Evolutionary conservation across 2,797 vertebrate genomes (phyloP).

Genomic region (Trachurus trachurus): DNA sequence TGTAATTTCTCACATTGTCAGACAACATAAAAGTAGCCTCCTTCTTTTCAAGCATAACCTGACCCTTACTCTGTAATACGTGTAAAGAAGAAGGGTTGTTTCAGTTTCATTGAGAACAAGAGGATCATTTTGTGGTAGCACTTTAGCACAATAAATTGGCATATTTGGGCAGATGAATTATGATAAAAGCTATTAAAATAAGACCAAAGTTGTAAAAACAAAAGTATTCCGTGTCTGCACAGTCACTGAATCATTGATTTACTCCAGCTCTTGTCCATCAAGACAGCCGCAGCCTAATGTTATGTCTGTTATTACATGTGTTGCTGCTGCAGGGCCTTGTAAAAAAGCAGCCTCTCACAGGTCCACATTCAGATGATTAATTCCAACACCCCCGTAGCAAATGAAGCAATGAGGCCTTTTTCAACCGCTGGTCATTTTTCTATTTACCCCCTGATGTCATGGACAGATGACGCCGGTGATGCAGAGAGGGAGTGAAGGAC

Average conservation of each 20-base stretch:
- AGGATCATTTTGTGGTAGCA: too few species aligned
- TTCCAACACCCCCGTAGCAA: constrained; percentile 45
- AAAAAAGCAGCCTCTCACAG: constrained; percentile 33
- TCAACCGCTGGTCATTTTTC: constrained; percentile 3
- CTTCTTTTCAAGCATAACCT: neutral
- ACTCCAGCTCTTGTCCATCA: constrained; percentile 4
- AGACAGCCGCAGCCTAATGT: constrained; percentile 13
- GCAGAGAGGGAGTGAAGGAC: neutral
- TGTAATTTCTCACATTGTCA: neutral
- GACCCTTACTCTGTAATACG: neutral
- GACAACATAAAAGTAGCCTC: neutral
- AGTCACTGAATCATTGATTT: neutral
- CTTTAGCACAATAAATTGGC: neutral
- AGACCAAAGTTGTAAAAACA: neutral
- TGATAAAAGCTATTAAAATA: neutral
- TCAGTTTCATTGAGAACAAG: neutral
- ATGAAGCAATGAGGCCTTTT: constrained; percentile 42
- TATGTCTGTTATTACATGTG: constrained; percentile 40
- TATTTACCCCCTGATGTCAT: constrained; percentile 22
- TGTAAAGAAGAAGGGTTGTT: neutral
- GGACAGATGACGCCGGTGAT: constrained; percentile 15
- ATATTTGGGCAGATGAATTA: neutral
- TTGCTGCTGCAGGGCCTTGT: constrained; percentile 25
- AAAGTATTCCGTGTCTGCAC: neutral
- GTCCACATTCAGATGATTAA: constrained; percentile 58